Base-by-base conservation (phyloP, 2,113 vertebrate genomes). In the Empidonax alnorum region DNA sequence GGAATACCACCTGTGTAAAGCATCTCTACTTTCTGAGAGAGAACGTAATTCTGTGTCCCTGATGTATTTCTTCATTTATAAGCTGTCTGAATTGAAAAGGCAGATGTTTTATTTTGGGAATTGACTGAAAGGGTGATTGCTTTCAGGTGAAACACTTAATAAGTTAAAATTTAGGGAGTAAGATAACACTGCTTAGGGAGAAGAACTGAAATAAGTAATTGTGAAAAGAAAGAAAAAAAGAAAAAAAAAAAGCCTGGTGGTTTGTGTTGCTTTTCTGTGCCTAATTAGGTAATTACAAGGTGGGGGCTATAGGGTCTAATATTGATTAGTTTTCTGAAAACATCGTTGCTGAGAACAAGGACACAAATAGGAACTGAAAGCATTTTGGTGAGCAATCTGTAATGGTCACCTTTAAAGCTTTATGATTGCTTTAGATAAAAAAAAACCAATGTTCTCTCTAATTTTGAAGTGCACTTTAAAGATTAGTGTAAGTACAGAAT, bases 111-210 rank as follows among this genome's bases (percentile, higher is more conserved):
- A 95, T 97, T 96, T 91, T 74, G 97, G 96, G 96, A 98, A 97
- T 96, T 98, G 94, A 95, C 90, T 96, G 68, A 93, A 97, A 91
- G 81, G 87, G 90, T 97, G 96, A 98, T 96, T 97, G 96, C 88
- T 97, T 98, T 98, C 96, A 96, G 95, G 94, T 97, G 95, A 97
- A 98, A 96, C 69, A 95, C 93, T 97, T 98, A 97, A 97, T 97
- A 97, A 97, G 98, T 98, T 97, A 97, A 97, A 98, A 97, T 97
- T 95, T 97, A 95, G 94, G 72, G 95, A 97, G 81, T 69, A 94
- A 94, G 85, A 67, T 91, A 93, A 97, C 69, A 78, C 95, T 96
- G 17, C 75, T 94, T 72, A 91, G 91, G 59, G 89, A 96, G 66
- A 83, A 94, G 79, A 92, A 52, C 44, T 93, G 90, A 81, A 88